Percentiles rank a stretch among this genome's conserved stretches.
phyloP scores from a whole-genome alignment of 2,113 vertebrate genomes.

The Glaucidium brasilianum region DNA sequence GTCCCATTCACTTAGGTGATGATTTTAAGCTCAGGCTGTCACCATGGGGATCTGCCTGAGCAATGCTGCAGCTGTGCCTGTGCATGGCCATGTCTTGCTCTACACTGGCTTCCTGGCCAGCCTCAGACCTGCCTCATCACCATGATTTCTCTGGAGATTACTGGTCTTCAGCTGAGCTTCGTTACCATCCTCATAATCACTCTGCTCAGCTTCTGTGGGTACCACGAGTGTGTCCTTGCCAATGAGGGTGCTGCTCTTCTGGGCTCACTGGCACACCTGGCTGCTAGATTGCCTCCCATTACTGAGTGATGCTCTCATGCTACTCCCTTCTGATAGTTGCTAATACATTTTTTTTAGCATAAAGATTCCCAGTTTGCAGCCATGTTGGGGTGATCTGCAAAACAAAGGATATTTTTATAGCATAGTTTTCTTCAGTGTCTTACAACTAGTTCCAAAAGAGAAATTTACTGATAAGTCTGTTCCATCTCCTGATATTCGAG shows the following conservation, averaged over 20 bases:
- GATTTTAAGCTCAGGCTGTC: background rate
- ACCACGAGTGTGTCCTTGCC: background rate
- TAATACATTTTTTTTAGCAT: background rate
- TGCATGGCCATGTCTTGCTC: background rate
- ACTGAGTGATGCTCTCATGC: background rate
- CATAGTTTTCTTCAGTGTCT: background rate
- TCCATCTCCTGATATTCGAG: background rate
- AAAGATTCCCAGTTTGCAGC: background rate
- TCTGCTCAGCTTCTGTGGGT: background rate
- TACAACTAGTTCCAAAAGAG: background rate
- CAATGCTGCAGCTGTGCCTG: background rate
- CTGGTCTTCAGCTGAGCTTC: background rate
- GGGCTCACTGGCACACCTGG: background rate
- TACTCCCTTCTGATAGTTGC: background rate
- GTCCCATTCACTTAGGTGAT: background rate
- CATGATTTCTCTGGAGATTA: background rate
- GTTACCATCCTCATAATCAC: background rate
- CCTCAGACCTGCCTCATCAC: background rate
- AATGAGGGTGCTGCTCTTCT: background rate
- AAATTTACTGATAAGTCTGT: background rate
- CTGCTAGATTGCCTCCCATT: background rate
- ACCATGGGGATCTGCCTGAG: background rate
- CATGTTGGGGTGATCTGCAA: background rate
- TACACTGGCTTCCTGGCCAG: background rate
- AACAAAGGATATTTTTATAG: background rate